Percentiles rank a stretch among this genome's conserved stretches.
phyloP scores from a whole-genome alignment of 2,797 vertebrate genomes.

The Microctenopoma lineatum region DNA sequence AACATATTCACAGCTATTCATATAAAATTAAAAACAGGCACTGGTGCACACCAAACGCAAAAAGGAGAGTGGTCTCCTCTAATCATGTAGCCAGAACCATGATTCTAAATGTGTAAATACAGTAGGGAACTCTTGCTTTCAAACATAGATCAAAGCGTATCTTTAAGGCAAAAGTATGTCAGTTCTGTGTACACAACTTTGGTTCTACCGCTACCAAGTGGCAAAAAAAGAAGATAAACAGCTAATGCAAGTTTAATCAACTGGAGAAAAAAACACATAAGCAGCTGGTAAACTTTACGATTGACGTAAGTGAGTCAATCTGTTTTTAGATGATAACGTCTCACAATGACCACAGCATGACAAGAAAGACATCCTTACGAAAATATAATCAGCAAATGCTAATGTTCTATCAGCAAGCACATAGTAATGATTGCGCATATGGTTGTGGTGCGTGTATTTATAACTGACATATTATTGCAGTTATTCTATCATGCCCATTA shows the following conservation, averaged over 20 bases:
- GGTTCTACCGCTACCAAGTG: not conserved
- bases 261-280: not conserved
- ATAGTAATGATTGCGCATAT: not conserved
- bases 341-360: not conserved
- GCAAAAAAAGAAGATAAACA: not conserved
- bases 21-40: too few relatives aligned
- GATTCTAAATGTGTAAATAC: too few relatives aligned
- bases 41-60: too few relatives aligned
- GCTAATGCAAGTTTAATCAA: not conserved
- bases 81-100: too few relatives aligned
- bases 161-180: too few relatives aligned
- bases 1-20: too few relatives aligned
- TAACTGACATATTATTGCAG: constrained; percentile 13
- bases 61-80: too few relatives aligned
- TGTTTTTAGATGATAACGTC: constrained; percentile 7
- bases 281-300: constrained; percentile 12
- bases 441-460: constrained; percentile 4
- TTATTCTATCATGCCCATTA: constrained; percentile 15
- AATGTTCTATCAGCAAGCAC: not conserved
- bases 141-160: too few relatives aligned
- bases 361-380: constrained; percentile 2
- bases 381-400: constrained; percentile 10
- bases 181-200: not conserved
- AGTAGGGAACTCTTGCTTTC: too few relatives aligned
- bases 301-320: constrained; percentile 1